Base-by-base conservation (phyloP, 2,797 vertebrate species). In the Anabacerthia variegaticeps region DNA sequence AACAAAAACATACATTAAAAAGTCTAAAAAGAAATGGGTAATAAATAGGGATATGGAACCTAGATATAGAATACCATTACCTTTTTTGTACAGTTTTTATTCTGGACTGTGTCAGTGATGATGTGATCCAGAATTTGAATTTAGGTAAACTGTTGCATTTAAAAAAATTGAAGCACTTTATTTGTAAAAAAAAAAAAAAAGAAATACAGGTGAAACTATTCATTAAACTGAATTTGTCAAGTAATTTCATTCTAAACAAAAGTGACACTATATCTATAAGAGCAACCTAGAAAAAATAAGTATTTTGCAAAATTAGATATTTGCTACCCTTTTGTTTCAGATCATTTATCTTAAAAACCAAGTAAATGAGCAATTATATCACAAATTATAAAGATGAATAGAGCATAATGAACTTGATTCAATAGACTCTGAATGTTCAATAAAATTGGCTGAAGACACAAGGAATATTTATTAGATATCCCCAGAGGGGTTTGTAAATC, bases 261-360 rank as follows among this genome's bases (percentile, higher is more conserved):
- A 54, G 43, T 18, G 4, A n/a, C 22, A 6, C 6, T 1, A n/a
- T 28, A 51, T 5, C 18, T 76, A 6, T 49, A 69, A 54, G 77
- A 71, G 2, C 3, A 44, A 36, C 0, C 0, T 3, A 56, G 13
- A 26, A 73, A 75, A 75, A 83, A 37, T 1, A 4, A 59, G 0
- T 2, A 4, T 5, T 5, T n/a, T 61, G 4, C 9, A 68, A 92
- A 85, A 58, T 76, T 5, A n/a, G 1, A 39, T 65, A 32, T 65
- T 79, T 56, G 7, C 18, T 36, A 18, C 3, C 3, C 3, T 69
- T 76, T 65, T 63, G 7, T 52, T 83, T 56, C 37, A 52, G 26
- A 11, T 61, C 0, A 69, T 77, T 84, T 89, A 12, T 85, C n/a
- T 84, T 36, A 84, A 86, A 80, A 86, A 16, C 8, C 9, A 66